Evolutionary conservation across 2,888 invertebrate genomes (phyloP), one percentile per base, ranked within the genome.

Genomic region (Mechanitis messenoides): DNA sequence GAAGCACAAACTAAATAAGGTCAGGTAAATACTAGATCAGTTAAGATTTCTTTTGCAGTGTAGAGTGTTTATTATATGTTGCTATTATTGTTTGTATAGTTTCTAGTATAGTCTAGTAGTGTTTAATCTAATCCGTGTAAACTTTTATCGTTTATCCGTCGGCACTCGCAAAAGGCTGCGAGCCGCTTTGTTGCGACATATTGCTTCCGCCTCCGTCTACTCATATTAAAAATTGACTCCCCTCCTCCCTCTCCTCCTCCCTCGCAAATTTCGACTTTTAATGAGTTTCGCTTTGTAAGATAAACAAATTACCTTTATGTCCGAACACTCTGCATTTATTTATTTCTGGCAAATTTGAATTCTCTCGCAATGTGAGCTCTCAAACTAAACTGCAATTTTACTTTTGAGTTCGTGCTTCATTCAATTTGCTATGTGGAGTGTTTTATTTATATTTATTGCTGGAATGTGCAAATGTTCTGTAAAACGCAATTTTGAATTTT

Each of bases 281-380:
- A 81, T 76, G 78, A 79, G 75, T 77, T 76, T 71, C 68, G 63
- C 74, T 77, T 74, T 73, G 74, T 71, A 75, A 72, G 68, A 73
- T 74, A 74, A 77, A 76, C 79, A 76, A 73, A 75, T 79, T 75
- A 75, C 70, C 65, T 66, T 62, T 66, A 63, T 65, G 67, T 65
- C 64, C 57, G 65, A 63, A 57, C 64, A 58, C 61, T 60, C 59
- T 55, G 59, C 53, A 55, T 63, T 60, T 61, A 60, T 62, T 63
- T 59, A 61, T 55, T 61, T 55, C 47, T 54, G 46, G 42, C 11
- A 56, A 59, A 62, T 60, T 63, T 66, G 61, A 62, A 56, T 60
- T 60, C 45, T 45, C 47, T 46, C 58, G 28, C 58, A 12, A 50
- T 33, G n/a, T 50, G 50, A 50, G 50, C 11, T 28, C 50, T 50